Base-by-base conservation (phyloP, 2,113 vertebrate species). In the Rhinoderma darwinii region DNA sequence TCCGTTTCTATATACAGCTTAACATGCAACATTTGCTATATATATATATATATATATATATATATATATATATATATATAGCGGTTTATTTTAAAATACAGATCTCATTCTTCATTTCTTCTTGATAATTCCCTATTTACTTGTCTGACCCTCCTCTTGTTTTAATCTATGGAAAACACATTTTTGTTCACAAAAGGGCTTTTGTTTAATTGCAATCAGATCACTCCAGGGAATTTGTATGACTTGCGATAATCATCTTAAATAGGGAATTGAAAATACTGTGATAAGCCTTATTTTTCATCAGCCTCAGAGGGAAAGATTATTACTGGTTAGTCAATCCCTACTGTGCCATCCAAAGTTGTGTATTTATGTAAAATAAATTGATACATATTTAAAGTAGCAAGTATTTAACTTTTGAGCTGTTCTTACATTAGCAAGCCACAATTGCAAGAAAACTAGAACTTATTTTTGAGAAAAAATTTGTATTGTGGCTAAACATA, bases 201-300 rank as follows among this genome's bases (percentile, higher is more conserved):
- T 87, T 87, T 82, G 85, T 87, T 73, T 87, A 81, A 87, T 87
- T 87, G 85, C 85, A 87, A 87, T 87, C 85, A 87, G 77, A 74
- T 82, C 85, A 27, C 85, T 47, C 66, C 50, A 63, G 85, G 85
- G 78, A 87, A 87, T 82, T 82, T 35, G 77, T 87, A 87, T 82
- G 77, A 82, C 66, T 82, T 74, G 66, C 54, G 85, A 87, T 87
- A 87, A 87, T 86, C 76, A 86, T 87, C 85, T 82, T 82, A 82
- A 87, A 87, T 63, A 68, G 66, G 78, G 85, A 87, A 87, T 87
- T 74, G 77, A 61, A 87, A 87, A 82, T 72, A 73, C 85, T 74
- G 85, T 87, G 85, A 87, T 87, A 87, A 87, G 78, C 85, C 85
- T 82, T 74, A 59, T 87, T 74, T 82, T 87, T 87, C 85, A 87